Base-by-base conservation (phyloP, 2,797 vertebrate genomes). In the Silurus lanzhouensis region DNA sequence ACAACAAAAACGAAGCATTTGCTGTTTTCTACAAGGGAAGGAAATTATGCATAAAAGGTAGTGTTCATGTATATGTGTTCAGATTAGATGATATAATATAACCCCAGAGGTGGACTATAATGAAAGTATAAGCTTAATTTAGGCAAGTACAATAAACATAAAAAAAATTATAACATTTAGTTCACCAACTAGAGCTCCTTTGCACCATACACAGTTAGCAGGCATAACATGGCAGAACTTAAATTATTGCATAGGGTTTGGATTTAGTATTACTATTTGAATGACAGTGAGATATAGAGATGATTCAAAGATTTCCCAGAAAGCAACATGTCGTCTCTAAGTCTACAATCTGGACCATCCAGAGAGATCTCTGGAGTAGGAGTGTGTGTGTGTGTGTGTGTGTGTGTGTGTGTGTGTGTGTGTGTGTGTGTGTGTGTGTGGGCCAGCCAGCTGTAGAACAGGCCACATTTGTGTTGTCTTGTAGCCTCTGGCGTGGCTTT, bases 391-490 rank as follows among this genome's bases (percentile, higher is more conserved):
- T 60, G 58, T 17, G 12, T 60, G 58, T 60, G 2, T 60, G 14
- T 60, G 58, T 60, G 57, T 58, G 57, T 58, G 58, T 60, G 58
- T 60, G 58, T 67, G 64, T 83, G 79, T 89, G 85, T 87, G 79
- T 88, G 86, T 82, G 31, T 79, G 58, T 60, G 58, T 60, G 17
- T 60, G 71, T 88, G 83, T 88, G 85, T 91, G 83, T 88, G 85
- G 89, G 72, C 48, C 63, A 91, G 91, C 91, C 89, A 13, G 80
- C 90, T 90, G 86, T 84, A 87, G 92, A 92, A 93, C 93, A 96
- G 94, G 91, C 91, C 89, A 89, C 92, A 90, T 93, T 96, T 96
- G 95, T 95, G 90, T 90, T 91, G 90, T 84, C 85, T 84, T 88
- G 88, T 93, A 89, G 93, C 95, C 94, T 87, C 90, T 93, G 93